These are phyloP conservation scores for Temnopleurus reevesii DNA, from an alignment of 53 echinoderm and acorn worm species.

Conservation along the genomic window DNA sequence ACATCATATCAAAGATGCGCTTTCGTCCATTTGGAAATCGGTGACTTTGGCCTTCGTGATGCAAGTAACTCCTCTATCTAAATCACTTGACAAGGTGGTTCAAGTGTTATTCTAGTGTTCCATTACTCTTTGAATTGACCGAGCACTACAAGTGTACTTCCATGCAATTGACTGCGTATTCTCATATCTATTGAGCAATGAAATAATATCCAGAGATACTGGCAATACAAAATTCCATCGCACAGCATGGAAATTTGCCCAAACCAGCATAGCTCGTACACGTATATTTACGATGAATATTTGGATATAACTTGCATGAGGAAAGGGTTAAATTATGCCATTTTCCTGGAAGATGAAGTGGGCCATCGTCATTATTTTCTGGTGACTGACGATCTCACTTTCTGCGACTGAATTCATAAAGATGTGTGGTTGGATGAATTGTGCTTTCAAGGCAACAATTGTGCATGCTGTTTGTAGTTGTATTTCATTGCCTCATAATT, in stretches of 20 bases:
- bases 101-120: not conserved
- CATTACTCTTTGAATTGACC: not conserved
- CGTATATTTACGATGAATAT: not conserved
- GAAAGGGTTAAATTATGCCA: not conserved
- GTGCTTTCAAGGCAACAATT: no score
- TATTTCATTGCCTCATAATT: no score
- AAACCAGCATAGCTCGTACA: not conserved
- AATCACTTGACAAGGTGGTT: not conserved
- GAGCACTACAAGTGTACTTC: constrained; percentile 7
- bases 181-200: constrained; percentile 9
- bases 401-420: no score
- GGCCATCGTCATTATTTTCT: not conserved
- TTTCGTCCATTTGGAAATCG: not conserved
- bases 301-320: not conserved
- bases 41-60: not conserved
- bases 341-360: not conserved
- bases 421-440: no score
- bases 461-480: no score
- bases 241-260: constrained; percentile 10
- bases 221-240: not conserved
- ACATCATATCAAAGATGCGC: not conserved
- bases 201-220: not conserved
- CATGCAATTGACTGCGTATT: constrained; percentile 21
- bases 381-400: no score
- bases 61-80: not conserved